A percentile compares a stretch with the other conserved stretches of the same genome.
Conservation (phyloP, 2,797 vertebrate genomes). For the Spondyliosoma cantharus region DNA sequence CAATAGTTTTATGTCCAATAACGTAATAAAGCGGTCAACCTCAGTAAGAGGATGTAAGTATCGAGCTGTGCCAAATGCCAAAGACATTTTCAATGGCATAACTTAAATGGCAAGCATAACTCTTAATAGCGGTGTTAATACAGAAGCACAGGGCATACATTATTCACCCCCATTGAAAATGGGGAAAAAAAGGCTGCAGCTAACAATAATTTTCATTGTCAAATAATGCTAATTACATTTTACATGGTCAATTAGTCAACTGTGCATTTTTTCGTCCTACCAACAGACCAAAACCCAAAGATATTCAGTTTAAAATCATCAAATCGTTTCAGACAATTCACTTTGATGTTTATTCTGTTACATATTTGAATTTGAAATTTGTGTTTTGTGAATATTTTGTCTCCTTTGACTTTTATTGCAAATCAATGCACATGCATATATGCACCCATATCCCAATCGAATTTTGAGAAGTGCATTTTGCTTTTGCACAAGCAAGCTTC, state of each 20-base stretch:
- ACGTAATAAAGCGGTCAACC: slow-evolving; percentile 51
- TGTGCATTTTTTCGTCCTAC: not conserved
- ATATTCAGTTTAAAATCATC: not conserved
- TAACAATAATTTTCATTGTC: not conserved
- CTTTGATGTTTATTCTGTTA: too few relatives aligned
- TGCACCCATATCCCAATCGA: too few relatives aligned
- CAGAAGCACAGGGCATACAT: slow-evolving; percentile 7
- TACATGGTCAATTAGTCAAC: not conserved
- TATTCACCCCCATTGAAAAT: not conserved
- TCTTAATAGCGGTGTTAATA: slow-evolving; percentile 27
- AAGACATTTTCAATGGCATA: slow-evolving; percentile 36
- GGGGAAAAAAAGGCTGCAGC: not conserved
- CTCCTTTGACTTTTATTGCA: too few relatives aligned
- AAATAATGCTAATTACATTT: not conserved
- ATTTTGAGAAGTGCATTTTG: too few relatives aligned
- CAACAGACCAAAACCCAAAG: not conserved
- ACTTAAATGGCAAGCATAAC: slow-evolving; percentile 35
- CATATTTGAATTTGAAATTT: too few relatives aligned
- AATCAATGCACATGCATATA: too few relatives aligned
- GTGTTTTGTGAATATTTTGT: too few relatives aligned
- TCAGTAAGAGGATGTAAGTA: slow-evolving; percentile 16
- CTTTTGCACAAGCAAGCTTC: too few relatives aligned
- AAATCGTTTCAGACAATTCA: not conserved
- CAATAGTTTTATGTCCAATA: slow-evolving; percentile 47
- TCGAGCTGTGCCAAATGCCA: slow-evolving; percentile 35